These are phyloP conservation scores for Patella depressa DNA, from an alignment of 2,888 invertebrate species.

Conservation along the genomic window DNA sequence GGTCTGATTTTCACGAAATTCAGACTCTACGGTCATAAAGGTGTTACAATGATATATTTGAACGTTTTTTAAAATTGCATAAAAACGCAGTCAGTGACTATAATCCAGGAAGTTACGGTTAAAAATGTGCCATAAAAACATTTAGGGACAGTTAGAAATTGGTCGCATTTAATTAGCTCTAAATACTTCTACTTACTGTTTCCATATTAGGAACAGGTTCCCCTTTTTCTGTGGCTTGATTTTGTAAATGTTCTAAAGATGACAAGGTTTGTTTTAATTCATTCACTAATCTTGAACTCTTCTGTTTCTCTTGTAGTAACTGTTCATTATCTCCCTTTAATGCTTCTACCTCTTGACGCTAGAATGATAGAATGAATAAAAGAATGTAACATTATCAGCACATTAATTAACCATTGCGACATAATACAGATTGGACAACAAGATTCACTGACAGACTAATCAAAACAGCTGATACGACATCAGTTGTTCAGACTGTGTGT, in stretches of 20 bases:
- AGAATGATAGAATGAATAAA: not conserved
- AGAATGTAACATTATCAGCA: too few species aligned
- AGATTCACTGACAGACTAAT: too few species aligned
- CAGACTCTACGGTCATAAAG: too few species aligned
- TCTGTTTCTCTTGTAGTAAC: constrained; percentile 38
- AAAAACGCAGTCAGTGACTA: too few species aligned
- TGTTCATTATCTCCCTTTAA: constrained; percentile 37
- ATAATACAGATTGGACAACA: too few species aligned
- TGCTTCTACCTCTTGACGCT: not conserved
- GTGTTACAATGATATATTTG: too few species aligned
- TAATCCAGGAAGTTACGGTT: too few species aligned
- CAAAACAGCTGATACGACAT: too few species aligned
- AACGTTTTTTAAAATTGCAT: too few species aligned
- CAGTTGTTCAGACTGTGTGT: too few species aligned
- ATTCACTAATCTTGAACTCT: constrained; percentile 43
- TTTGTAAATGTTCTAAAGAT: not conserved
- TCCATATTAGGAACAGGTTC: not conserved
- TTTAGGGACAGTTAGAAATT: constrained; percentile 35
- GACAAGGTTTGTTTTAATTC: constrained; percentile 34
- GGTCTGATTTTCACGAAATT: too few species aligned
- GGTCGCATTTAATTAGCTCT: not conserved
- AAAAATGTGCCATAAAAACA: not conserved
- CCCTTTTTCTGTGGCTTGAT: not conserved
- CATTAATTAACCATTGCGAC: too few species aligned
- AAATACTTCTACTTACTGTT: not conserved